These are phyloP conservation scores for Microchirus variegatus DNA, from an alignment of 2,797 vertebrate species.

Conservation along the genomic window DNA sequence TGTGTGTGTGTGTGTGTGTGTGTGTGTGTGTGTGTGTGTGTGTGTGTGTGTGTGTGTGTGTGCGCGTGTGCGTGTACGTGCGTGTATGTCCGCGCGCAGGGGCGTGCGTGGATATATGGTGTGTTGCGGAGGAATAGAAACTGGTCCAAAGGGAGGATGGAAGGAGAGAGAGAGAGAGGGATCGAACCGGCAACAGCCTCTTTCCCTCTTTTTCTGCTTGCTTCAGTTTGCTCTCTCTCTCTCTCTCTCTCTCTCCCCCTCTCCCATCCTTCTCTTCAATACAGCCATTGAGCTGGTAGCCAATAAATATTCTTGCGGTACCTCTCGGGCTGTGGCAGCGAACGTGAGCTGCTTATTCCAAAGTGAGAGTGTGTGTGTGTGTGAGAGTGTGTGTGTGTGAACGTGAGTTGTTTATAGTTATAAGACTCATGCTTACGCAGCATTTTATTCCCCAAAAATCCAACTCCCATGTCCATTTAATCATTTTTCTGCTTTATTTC, in stretches of 20 bases:
- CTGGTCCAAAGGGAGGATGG: slow-evolving; percentile 51
- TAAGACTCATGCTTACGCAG: slow-evolving; percentile 67
- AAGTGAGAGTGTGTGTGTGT: slow-evolving; percentile 58
- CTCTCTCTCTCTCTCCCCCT: slow-evolving; percentile 15
- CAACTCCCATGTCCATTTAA: slow-evolving; percentile 11
- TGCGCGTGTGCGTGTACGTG: slow-evolving; percentile 21
- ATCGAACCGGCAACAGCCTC: slow-evolving; percentile 63
- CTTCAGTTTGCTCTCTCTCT: slow-evolving; percentile 26
- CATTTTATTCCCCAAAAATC: slow-evolving; percentile 53
- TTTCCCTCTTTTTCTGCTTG: slow-evolving; percentile 31
- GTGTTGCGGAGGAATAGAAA: slow-evolving; percentile 47
- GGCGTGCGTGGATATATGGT: slow-evolving; percentile 43
- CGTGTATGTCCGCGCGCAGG: slow-evolving; percentile 20
- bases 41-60: background rate
- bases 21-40: slow-evolving; percentile 22
- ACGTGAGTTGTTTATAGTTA: slow-evolving; percentile 74
- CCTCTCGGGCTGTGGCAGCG: slow-evolving; percentile 79
- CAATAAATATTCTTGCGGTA: slow-evolving; percentile 83
- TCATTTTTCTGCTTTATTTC: slow-evolving; percentile 31
- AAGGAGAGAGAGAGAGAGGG: slow-evolving; percentile 36
- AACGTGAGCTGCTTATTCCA: slow-evolving; percentile 81
- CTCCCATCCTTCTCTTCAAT: slow-evolving; percentile 67
- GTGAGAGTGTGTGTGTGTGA: slow-evolving; percentile 22
- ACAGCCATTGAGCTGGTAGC: slow-evolving; percentile 81
- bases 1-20: background rate